Evolutionary conservation across 2,113 vertebrate genomes (phyloP).

Genomic region (Galeopterus variegatus): DNA sequence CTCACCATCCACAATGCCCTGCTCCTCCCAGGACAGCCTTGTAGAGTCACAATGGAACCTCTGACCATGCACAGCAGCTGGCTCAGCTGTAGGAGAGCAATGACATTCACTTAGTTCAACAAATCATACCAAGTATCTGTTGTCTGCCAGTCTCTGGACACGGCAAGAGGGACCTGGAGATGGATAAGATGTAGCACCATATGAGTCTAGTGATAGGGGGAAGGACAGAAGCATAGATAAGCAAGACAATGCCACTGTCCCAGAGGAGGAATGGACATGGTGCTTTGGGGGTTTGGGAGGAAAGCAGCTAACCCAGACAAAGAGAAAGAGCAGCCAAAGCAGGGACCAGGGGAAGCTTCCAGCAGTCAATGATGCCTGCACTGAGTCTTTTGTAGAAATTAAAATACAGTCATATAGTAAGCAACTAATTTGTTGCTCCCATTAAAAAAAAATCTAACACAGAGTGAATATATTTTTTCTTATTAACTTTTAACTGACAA

Average conservation of each 20-base stretch:
- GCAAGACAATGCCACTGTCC: not conserved
- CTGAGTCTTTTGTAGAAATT: constrained; percentile 34
- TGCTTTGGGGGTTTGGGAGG: not conserved
- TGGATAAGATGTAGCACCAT: too few relatives aligned
- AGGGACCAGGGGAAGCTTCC: not conserved
- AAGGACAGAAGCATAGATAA: not conserved
- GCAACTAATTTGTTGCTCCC: not conserved
- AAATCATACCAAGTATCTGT: not conserved
- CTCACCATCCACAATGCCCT: not conserved
- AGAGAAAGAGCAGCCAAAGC: not conserved
- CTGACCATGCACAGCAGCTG: not conserved
- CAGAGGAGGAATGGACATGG: not conserved
- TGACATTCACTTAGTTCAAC: not conserved
- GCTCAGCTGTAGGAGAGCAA: not conserved
- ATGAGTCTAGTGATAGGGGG: not conserved
- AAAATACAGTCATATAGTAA: not conserved
- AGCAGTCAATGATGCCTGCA: not conserved
- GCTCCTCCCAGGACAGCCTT: not conserved
- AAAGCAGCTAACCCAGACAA: not conserved
- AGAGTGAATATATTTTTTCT: not conserved
- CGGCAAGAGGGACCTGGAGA: not conserved
- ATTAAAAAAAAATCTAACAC: not conserved
- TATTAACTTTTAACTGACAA: constrained; percentile 5
- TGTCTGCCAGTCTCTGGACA: not conserved
- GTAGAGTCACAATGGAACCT: not conserved